phyloP scores from a whole-genome alignment of 2,113 vertebrate species.

The Butorides virescens region DNA sequence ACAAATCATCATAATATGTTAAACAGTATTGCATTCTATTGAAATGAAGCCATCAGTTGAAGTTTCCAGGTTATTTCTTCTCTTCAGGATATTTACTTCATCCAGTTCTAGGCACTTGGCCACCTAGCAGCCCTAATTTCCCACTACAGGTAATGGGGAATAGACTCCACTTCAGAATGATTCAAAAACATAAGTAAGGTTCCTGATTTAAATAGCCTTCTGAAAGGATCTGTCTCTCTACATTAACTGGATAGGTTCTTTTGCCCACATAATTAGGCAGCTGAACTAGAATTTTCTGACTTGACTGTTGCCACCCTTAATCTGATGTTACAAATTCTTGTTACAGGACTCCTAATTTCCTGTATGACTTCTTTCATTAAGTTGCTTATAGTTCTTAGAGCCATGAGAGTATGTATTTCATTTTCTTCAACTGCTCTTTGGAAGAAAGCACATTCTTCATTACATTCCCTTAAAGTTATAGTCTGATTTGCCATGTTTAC shows the following conservation, averaged over 20 bases:
- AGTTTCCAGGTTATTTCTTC: neutral
- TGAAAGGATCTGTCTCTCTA: neutral
- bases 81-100: neutral
- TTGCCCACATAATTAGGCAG: neutral
- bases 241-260: neutral
- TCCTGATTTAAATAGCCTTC: neutral
- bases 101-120: neutral
- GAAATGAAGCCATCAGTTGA: neutral
- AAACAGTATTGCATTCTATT: neutral
- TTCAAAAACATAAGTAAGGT: neutral
- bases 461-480: neutral
- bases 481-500: neutral
- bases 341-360: neutral
- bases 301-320: neutral
- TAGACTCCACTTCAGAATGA: neutral
- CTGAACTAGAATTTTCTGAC: neutral
- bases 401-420: neutral
- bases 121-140: neutral
- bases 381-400: neutral
- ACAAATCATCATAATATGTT: neutral
- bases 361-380: neutral
- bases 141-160: neutral
- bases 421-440: neutral
- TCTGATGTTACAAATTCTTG: neutral
- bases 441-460: neutral